Base-by-base conservation (phyloP, 2,888 invertebrate species). In the Dendrolimus pini region DNA sequence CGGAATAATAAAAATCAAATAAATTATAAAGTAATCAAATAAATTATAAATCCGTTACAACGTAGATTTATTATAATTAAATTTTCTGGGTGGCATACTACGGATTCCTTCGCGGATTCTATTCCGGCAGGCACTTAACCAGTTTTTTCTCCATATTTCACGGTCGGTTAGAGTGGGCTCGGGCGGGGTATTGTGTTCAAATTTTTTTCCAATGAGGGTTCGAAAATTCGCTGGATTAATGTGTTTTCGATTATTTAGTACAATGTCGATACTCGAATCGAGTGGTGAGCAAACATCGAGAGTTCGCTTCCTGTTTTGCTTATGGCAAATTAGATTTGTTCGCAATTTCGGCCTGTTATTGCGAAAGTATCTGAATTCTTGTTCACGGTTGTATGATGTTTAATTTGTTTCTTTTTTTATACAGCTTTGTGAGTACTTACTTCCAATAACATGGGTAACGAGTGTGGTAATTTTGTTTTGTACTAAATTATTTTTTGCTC, bases 141-240 rank as follows among this genome's bases (percentile, higher is more conserved):
- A 30, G 30, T 6, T 85, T 83, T 85, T 84, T 80, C 73, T 76
- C 69, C 80, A 87, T 85, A 87, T 87, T 88, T 87, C 81, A 88
- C 85, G 89, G 83, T 83, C 77, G 77, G 85, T 85, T 86, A 78
- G 83, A 80, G 79, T 73, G 65, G 76, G 70, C 47, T 70, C 72
- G 58, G 65, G 66, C 58, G 60, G 66, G 6, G 47, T 47, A 10
- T 47, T 54, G n/a, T 54, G 41, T 12, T 18, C 12, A 60, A 69
- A 65, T 62, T 73, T 77, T 78, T 78, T 78, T 77, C 72, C 65
- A 70, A 75, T 77, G 72, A 75, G 63, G 65, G 73, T 74, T 75
- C 66, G 71, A 64, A 66, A 78, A 76, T 74, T 80, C 72, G 72
- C 61, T 64, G 75, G 69, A 70, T 72, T 76, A 60, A 58, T 67